Evolutionary conservation across 2,113 vertebrate species (phyloP).

Genomic region (Rhombomys opimus): DNA sequence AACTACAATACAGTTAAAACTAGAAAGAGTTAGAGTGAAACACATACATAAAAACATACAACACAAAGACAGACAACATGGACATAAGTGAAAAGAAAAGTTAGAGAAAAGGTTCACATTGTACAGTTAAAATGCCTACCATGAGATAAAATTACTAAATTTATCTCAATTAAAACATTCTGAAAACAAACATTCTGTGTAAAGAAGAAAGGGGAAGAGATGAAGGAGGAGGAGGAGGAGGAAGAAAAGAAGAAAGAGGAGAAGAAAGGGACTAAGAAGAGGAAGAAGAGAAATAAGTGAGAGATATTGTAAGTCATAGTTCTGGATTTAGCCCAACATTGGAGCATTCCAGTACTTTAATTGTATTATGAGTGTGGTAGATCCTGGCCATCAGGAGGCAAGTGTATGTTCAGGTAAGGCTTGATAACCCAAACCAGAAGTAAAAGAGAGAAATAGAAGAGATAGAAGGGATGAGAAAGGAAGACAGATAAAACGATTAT

Average conservation of each 20-base stretch:
- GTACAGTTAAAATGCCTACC: background rate
- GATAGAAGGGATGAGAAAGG: background rate
- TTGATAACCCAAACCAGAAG: background rate
- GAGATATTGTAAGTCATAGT: background rate
- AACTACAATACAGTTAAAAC: background rate
- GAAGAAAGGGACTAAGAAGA: background rate
- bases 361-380: background rate
- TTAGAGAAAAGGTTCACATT: background rate
- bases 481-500: background rate
- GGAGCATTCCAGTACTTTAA: background rate
- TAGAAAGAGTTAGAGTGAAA: background rate
- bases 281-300: background rate
- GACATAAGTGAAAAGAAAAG: background rate
- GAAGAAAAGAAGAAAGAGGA: too few species aligned
- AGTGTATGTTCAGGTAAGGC: background rate
- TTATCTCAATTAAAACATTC: background rate
- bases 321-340: too few species aligned
- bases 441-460: background rate
- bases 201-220: background rate
- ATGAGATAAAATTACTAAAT: background rate
- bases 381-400: too few species aligned
- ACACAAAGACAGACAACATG: background rate
- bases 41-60: background rate
- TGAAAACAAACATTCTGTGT: background rate
- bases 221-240: too few species aligned